Percentiles rank a stretch among this genome's conserved stretches.
Conservation (phyloP, 2,797 vertebrate genomes). For the Rhinatrema bivittatum region DNA sequence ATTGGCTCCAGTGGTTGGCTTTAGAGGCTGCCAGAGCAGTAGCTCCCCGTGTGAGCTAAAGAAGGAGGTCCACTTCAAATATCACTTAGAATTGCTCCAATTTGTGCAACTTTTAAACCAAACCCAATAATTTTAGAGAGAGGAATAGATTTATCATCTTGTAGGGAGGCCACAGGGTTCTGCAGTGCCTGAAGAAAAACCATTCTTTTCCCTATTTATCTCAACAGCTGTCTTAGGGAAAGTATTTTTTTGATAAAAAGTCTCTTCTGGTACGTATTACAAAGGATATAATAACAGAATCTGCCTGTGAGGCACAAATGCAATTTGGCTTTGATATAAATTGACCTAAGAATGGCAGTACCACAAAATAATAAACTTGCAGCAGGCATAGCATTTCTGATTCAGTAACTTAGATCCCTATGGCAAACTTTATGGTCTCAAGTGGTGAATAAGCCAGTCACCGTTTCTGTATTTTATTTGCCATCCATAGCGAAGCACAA, state of each 20-base stretch:
- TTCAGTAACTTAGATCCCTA: not conserved
- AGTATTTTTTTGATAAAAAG: too few species aligned
- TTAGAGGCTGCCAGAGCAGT: too few species aligned
- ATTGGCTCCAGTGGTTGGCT: not conserved
- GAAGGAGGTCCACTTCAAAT: too few species aligned
- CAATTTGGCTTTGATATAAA: constrained; percentile 11
- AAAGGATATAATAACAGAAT: constrained; percentile 1
- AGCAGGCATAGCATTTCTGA: not conserved
- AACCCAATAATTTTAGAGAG: too few species aligned
- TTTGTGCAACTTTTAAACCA: too few species aligned
- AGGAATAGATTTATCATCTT: too few species aligned
- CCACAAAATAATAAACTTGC: constrained; percentile 1
- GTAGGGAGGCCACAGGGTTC: too few species aligned
- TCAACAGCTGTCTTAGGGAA: not conserved
- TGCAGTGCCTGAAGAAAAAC: not conserved
- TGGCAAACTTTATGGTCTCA: not conserved
- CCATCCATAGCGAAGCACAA: too few species aligned
- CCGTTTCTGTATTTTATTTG: too few species aligned
- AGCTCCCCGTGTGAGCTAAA: too few species aligned
- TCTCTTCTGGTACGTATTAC: not conserved
- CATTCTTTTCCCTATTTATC: not conserved
- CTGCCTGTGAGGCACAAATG: constrained; percentile 3
- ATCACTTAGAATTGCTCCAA: too few species aligned
- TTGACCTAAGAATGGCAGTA: not conserved
- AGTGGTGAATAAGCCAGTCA: not conserved